Evolutionary conservation across 2,113 vertebrate genomes (phyloP).

Genomic region (Dryoscopus gambensis): DNA sequence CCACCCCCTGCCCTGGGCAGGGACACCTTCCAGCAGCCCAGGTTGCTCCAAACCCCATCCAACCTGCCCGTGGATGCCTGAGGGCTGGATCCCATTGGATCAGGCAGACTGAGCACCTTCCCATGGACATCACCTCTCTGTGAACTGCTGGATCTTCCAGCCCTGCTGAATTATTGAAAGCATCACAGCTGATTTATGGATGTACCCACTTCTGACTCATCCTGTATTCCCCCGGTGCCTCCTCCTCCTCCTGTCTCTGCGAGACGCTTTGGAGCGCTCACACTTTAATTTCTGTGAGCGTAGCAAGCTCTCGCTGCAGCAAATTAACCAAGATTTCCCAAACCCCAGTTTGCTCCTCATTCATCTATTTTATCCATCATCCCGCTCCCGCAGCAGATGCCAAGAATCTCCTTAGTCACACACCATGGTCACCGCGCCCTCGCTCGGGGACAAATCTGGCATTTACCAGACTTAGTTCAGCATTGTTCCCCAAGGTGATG

Average conservation of each 20-base stretch:
- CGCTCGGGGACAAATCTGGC: not conserved
- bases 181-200: not conserved
- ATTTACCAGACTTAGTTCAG: not conserved
- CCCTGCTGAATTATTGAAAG: not conserved
- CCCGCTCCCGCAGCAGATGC: not conserved
- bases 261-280: not conserved
- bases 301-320: not conserved
- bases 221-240: not conserved
- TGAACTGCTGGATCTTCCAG: not conserved
- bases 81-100: not conserved
- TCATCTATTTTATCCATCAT: not conserved
- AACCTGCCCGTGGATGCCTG: not conserved
- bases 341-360: not conserved
- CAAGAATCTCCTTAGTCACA: not conserved
- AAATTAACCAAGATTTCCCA: not conserved
- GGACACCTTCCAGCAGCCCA: no score
- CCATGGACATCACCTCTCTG: not conserved
- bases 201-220: not conserved
- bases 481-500: accelerated
- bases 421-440: not conserved
- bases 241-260: not conserved
- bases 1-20: not conserved
- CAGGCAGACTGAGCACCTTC: not conserved
- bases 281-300: not conserved
- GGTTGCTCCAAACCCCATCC: not conserved